Base-by-base conservation (phyloP, 2,797 vertebrate species). In the Melopsittacus undulatus region DNA sequence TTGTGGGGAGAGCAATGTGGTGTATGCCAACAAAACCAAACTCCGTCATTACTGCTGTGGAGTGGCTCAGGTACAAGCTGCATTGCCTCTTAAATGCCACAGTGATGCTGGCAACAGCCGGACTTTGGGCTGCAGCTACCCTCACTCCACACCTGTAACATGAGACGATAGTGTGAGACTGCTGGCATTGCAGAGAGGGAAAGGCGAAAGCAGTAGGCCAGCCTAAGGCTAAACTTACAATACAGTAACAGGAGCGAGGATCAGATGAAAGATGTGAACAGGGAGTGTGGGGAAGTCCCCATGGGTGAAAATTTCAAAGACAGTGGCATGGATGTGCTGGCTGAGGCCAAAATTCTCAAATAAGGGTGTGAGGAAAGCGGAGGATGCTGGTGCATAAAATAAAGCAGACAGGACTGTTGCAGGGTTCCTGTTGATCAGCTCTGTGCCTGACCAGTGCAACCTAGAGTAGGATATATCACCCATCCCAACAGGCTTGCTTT, bases 131-230 rank as follows among this genome's bases (percentile, higher is more conserved):
- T 42, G 69, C n/a, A 56, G 40, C 57, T 42, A 18, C 66, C 32
- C 40, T n/a, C 34, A 0, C 23, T 59, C 38, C 15, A 32, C 73
- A 3, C 15, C 4, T 36, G 20, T 16, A 19, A 6, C 34, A 16
- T 0, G 0, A 38, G 29, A 42, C 38, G 49, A 9, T 0, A 9
- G 67, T 0, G 4, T n/a, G 52, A 70, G 67, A 49, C 52, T 34
- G 69, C 75, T 22, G 66, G 24, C 51, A 2, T 5, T 43, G 49
- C 62, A 45, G 34, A 3, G 2, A 8, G 51, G 34, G 15, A 57
- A 43, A 36, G 32, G 57, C 26, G 12, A 63, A 59, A 51, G 66
- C 10, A 75, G n/a, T 4, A 56, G 10, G 19, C 46, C 46, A 52
- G 9, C 5, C 29, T 42, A 54, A 52, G 66, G 59, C 59, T 68